phyloP scores from a whole-genome alignment of 2,797 vertebrate species.

The Anableps anableps region DNA sequence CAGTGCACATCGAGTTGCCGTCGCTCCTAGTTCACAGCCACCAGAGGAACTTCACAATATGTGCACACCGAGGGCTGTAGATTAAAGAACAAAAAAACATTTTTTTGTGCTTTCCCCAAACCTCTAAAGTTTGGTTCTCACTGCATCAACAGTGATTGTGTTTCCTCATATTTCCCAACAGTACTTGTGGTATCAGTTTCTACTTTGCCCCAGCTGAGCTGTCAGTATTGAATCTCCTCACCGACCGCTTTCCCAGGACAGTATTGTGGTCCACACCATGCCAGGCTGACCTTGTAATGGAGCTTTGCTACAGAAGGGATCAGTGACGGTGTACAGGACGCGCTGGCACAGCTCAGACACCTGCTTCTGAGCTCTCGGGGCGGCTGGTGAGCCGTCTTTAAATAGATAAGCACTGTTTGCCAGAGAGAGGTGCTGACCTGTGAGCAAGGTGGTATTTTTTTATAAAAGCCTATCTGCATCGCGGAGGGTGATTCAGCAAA shows the following conservation, averaged over 20 bases:
- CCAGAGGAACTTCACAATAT: slow-evolving; percentile 61
- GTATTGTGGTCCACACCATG: slow-evolving; percentile 31
- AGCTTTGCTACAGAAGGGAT: slow-evolving; percentile 74
- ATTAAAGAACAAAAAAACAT: slow-evolving; percentile 17
- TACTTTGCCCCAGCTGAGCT: slow-evolving; percentile 15
- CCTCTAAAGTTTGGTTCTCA: slow-evolving; percentile 2
- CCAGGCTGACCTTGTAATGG: slow-evolving; percentile 67
- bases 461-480: slow-evolving; percentile 48
- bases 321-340: slow-evolving; percentile 65
- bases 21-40: slow-evolving; percentile 46
- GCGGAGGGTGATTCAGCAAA: slow-evolving; percentile 70
- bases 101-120: slow-evolving; percentile 19
- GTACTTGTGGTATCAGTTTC: slow-evolving; percentile 25
- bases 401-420: slow-evolving; percentile 82
- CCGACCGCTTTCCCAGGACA: slow-evolving; percentile 34
- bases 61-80: slow-evolving; percentile 3
- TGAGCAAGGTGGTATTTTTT: slow-evolving; percentile 57
- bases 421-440: slow-evolving; percentile 48
- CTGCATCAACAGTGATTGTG: slow-evolving; percentile 3
- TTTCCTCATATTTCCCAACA: slow-evolving; percentile 10
- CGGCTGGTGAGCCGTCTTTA: slow-evolving; percentile 74
- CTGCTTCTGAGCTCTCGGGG: slow-evolving; percentile 55
- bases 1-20: background rate
- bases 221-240: slow-evolving; percentile 36
- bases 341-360: slow-evolving; percentile 69